A percentile compares a stretch with the other conserved stretches of the same genome.
Evolutionary conservation across 2,113 vertebrate species (phyloP).

Genomic region (Menidia beryllina): DNA sequence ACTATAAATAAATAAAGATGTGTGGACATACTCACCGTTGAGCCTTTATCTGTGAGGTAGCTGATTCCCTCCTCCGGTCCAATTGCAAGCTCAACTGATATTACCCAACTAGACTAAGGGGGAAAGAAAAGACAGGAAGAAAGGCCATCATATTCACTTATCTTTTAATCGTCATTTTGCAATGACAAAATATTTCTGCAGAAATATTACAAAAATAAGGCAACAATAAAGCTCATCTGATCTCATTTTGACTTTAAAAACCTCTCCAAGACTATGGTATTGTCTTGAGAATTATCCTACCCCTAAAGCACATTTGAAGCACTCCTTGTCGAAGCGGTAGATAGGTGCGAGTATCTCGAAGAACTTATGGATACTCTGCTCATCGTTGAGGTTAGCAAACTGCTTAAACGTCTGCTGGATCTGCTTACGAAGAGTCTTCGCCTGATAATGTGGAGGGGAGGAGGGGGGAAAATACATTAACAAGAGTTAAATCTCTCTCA

Average conservation of each 20-base stretch:
- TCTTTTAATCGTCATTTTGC: background rate
- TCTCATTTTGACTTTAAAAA: background rate
- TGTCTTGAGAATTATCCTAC: slow-evolving; percentile 74
- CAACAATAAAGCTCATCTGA: slow-evolving; percentile 5
- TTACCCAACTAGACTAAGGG: slow-evolving; percentile 96
- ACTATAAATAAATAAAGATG: too few species aligned
- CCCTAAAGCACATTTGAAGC: slow-evolving; percentile 98
- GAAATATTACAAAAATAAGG: slow-evolving; percentile 1
- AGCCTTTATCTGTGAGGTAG: slow-evolving; percentile 99
- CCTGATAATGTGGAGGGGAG: slow-evolving; percentile 74
- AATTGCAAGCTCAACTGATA: slow-evolving; percentile 96
- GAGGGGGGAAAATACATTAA: background rate
- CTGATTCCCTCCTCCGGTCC: slow-evolving; percentile 99
- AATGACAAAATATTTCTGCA: background rate
- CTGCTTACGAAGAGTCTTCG: slow-evolving; percentile 94
- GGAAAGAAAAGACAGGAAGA: slow-evolving; percentile 1
- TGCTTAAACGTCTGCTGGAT: slow-evolving; percentile 98
- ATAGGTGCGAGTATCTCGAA: slow-evolving; percentile 97
- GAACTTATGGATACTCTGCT: slow-evolving; percentile 98
- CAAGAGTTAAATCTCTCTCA: background rate
- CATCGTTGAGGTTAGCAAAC: slow-evolving; percentile 96
- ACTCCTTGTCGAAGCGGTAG: slow-evolving; percentile 97
- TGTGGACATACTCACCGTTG: slow-evolving; percentile 84
- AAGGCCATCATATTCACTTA: slow-evolving; percentile 7
- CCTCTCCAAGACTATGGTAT: background rate